Evolutionary conservation across 2,888 invertebrate genomes (phyloP), one percentile per base, ranked within the genome.

Genomic region (Syrista parreyssii): DNA sequence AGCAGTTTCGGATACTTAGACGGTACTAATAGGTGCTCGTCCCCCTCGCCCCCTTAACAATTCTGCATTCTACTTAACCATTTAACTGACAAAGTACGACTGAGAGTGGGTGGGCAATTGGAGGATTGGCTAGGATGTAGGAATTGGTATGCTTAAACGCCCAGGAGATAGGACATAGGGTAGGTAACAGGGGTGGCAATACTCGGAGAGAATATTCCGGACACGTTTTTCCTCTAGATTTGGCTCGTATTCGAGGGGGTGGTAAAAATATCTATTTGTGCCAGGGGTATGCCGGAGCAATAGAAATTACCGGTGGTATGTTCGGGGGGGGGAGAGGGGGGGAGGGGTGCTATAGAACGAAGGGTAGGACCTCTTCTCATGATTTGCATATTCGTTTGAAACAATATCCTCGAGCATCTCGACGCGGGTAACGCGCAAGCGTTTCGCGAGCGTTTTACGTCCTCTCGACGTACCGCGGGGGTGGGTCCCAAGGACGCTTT

Each of bases 311-410:
- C 85, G 81, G 84, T 83, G 83, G 80, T 84, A 68, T 15, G 32
- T 72, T 32, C 1, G 0, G 11, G 12, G 30, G 35, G 74, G 30
- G 30, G 73, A 11, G 3, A 68, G 36, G 30, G 31, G 15, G 12
- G 6, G 3, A 32, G 31, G n/a, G 12, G 23, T 32, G 69, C 23
- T 36, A 30, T 32, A 23, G 34, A 68, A 33, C 69, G 72, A 71
- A 74, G 55, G 55, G 55, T 2, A 23, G 9, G 71, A 69, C 68
- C 68, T 82, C 78, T 79, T 82, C 84, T 88, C 88, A 89, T 91
- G 87, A 91, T 91, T 91, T 91, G 91, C 91, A 91, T 91, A 91
- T 91, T 91, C 90, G 90, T 90, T 89, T 90, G 90, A 90, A 91
- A 91, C 91, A 90, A 91, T 91, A 91, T 90, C 88, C 89, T 82